phyloP scores from a whole-genome alignment of 2,113 vertebrate species.

The Thunnus thynnus region DNA sequence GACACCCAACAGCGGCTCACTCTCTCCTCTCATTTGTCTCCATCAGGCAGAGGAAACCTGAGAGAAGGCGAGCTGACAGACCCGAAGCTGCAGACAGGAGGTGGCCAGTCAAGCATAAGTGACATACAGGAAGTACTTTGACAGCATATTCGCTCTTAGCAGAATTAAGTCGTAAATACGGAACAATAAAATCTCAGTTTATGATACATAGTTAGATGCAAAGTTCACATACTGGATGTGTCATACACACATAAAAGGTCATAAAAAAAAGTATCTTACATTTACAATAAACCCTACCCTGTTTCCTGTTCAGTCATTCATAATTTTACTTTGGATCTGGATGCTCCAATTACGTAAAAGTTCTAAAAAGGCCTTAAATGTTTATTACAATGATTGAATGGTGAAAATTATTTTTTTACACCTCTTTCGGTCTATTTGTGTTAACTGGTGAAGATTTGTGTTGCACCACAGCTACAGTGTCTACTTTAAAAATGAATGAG shows the following conservation, averaged over 20 bases:
- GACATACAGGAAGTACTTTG: conserved; percentile 48
- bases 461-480: no score
- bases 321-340: no score
- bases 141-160: not conserved
- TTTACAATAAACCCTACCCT: not conserved
- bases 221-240: not conserved
- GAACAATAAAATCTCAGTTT: not conserved
- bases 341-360: no score
- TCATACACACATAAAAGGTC: no score
- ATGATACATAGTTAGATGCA: not conserved
- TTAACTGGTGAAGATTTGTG: no score
- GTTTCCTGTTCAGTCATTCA: no score
- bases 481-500: no score
- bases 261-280: not conserved
- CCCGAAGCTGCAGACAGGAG: conserved; percentile 1
- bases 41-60: conserved; percentile 63
- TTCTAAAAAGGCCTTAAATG: no score
- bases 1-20: conserved; percentile 40
- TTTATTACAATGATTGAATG: no score
- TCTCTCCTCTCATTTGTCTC: conserved; percentile 67
- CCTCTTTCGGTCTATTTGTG: no score
- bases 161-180: not conserved
- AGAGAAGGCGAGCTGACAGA: conserved; percentile 52
- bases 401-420: no score
- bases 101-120: conserved; percentile 5